Conservation (phyloP, 1,140 invertebrate genomes). For the Drosophila grimshawi region DNA sequence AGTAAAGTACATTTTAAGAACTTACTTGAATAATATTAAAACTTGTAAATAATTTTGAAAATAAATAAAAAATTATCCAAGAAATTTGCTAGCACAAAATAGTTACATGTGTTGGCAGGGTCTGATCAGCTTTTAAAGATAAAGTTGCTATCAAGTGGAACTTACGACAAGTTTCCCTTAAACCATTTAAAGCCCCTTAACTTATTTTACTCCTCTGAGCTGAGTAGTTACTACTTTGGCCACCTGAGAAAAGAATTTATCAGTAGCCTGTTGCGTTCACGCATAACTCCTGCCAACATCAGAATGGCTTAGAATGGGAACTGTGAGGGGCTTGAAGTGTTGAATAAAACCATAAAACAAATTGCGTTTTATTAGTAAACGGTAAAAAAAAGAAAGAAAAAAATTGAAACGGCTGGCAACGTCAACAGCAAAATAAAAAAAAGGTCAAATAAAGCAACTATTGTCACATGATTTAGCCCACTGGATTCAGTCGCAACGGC, state of each 20-base stretch:
- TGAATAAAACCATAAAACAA: slow-evolving; percentile 51
- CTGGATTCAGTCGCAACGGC: slow-evolving; percentile 2
- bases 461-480: slow-evolving; percentile 70
- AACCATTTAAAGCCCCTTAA: too few species aligned
- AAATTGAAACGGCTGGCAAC: slow-evolving; percentile 15
- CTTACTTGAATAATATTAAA: too few species aligned
- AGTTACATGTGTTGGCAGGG: too few species aligned
- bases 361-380: slow-evolving; percentile 73
- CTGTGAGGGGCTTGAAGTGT: background rate
- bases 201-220: too few species aligned
- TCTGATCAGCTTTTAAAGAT: too few species aligned
- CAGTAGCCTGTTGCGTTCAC: slow-evolving; percentile 1
- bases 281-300: background rate
- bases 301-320: background rate
- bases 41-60: too few species aligned
- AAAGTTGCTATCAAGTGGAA: too few species aligned
- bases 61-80: too few species aligned
- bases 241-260: background rate
- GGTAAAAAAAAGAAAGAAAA: slow-evolving; percentile 26
- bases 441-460: slow-evolving; percentile 63
- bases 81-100: too few species aligned
- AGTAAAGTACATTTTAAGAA: too few species aligned
- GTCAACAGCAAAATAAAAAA: slow-evolving; percentile 13
- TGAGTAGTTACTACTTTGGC: background rate
- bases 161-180: too few species aligned